These are phyloP conservation scores for Leiothrix lutea DNA, from an alignment of 2,113 vertebrate species.

Conservation along the genomic window DNA sequence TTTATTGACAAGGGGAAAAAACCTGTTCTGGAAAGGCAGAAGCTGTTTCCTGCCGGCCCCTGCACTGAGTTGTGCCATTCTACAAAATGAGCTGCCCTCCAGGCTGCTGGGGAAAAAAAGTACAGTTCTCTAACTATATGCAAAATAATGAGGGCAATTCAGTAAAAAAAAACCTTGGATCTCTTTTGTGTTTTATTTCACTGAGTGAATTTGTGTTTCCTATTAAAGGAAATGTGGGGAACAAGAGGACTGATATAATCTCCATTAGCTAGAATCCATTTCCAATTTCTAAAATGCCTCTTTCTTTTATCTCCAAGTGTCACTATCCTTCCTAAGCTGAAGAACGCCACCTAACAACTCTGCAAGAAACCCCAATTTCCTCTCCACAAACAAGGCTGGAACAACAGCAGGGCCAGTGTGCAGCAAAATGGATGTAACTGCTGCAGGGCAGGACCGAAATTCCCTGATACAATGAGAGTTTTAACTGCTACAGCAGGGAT, in stretches of 20 bases:
- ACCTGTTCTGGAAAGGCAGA: neutral
- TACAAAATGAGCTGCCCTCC: neutral
- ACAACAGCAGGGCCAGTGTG: neutral
- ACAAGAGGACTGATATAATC: neutral
- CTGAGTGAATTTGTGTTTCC: neutral
- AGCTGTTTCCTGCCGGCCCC: neutral
- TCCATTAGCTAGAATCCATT: neutral
- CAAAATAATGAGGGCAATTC: neutral
- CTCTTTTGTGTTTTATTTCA: neutral
- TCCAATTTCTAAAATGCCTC: neutral
- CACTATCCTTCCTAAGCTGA: neutral
- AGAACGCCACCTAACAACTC: neutral
- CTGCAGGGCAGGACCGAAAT: slow-evolving; percentile 44
- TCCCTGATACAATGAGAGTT: slow-evolving; percentile 39
- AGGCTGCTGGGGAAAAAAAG: neutral
- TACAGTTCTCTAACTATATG: neutral
- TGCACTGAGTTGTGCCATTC: neutral
- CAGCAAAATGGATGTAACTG: neutral
- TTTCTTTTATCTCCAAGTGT: neutral
- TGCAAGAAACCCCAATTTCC: neutral
- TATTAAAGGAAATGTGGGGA: neutral
- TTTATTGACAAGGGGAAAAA: neutral
- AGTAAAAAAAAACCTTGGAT: neutral
- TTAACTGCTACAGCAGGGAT: slow-evolving; percentile 29
- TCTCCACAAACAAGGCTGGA: neutral